Conservation (phyloP, 2,888 invertebrate species). For the Ectobius pallidus region DNA sequence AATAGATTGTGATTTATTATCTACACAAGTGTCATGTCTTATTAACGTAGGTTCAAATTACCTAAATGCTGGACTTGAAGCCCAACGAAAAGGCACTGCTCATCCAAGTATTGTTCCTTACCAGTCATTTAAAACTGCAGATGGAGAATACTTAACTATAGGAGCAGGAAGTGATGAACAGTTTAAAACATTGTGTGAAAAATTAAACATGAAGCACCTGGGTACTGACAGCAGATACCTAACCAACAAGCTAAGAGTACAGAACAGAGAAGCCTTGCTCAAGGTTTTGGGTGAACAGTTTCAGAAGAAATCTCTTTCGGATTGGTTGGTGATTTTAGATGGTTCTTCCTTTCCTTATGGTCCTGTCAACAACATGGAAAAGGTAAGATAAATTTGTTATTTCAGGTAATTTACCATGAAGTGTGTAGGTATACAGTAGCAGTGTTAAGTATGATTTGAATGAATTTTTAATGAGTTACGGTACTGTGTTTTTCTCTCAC, state of each 20-base stretch:
- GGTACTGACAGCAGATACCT: constrained; percentile 66
- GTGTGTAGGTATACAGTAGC: too few species aligned
- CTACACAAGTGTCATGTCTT: constrained; percentile 88
- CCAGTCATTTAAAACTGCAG: constrained; percentile 82
- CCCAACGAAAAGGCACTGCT: constrained; percentile 86
- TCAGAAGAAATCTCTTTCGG: constrained; percentile 68
- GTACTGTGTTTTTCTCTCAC: too few species aligned
- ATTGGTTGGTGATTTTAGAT: constrained; percentile 77
- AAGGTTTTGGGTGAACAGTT: constrained; percentile 65
- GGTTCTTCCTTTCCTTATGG: constrained; percentile 84
- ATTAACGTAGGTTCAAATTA: constrained; percentile 91
- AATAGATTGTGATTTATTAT: constrained; percentile 92
- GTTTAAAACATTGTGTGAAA: constrained; percentile 73
- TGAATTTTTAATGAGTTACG: too few species aligned
- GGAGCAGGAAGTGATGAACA: constrained; percentile 87
- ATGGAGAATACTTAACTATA: constrained; percentile 79
- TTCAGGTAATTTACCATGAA: constrained; percentile 9
- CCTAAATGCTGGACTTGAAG: constrained; percentile 82
- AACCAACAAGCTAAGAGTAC: constrained; percentile 76
- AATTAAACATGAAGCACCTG: constrained; percentile 67
- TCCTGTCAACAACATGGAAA: constrained; percentile 83
- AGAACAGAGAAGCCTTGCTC: constrained; percentile 74
- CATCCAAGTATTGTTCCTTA: constrained; percentile 96
- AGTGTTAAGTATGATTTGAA: too few species aligned
- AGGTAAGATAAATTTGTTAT: constrained; percentile 55